Percentiles rank a stretch among this genome's conserved stretches.
Evolutionary conservation across 1,140 invertebrate species (phyloP).

Genomic region (Drosophila albomicans): DNA sequence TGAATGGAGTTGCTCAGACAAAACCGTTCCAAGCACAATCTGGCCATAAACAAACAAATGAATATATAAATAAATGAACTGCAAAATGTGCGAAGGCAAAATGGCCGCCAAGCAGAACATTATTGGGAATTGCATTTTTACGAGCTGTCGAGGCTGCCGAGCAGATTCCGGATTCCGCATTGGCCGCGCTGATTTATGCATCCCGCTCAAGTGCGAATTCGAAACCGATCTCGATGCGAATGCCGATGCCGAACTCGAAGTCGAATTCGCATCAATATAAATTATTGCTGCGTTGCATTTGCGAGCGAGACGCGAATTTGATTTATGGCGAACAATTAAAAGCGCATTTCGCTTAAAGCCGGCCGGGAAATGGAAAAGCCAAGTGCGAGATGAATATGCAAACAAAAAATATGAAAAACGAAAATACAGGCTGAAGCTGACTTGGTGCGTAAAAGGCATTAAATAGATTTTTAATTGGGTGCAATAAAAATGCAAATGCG

Average conservation of each 20-base stretch:
- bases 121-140: conserved; percentile 65
- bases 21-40: conserved; percentile 7
- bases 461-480: conserved; percentile 77
- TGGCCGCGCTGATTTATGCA: conserved; percentile 65
- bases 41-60: conserved; percentile 64
- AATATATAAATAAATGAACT: conserved; percentile 13
- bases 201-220: conserved; percentile 26
- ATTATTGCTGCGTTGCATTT: conserved; percentile 52
- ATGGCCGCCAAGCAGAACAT: conserved; percentile 55
- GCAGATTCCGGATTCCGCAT: conserved; percentile 29
- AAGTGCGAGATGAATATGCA: conserved; percentile 42
- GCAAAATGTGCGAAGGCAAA: conserved; percentile 48
- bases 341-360: conserved; percentile 62
- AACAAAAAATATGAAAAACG: conserved; percentile 2
- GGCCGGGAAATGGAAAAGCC: conserved; percentile 29
- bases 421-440: not conserved
- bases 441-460: conserved; percentile 44
- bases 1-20: conserved; percentile 55
- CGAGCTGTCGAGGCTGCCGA: conserved; percentile 31
- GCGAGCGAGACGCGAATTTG: conserved; percentile 35
- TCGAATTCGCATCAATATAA: conserved; percentile 40
- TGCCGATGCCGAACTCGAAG: conserved; percentile 5
- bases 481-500: conserved; percentile 60
- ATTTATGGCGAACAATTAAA: conserved; percentile 78
- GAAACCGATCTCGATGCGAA: conserved; percentile 4